phyloP scores from a whole-genome alignment of 2,113 vertebrate species.

The Corythornis cristatus region DNA sequence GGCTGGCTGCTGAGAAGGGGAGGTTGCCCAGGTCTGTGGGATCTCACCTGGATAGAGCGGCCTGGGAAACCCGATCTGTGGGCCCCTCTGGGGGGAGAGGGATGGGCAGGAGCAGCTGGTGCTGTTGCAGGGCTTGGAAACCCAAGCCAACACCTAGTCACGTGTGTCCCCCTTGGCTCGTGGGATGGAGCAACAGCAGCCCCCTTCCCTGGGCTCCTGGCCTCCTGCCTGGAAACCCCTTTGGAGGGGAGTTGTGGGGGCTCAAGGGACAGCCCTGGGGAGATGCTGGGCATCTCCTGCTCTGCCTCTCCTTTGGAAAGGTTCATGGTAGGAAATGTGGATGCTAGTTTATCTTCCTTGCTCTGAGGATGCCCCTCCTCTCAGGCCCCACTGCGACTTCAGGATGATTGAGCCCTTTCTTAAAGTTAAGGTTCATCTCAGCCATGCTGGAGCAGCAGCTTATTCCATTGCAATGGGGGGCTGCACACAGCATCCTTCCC shows the following conservation, averaged over 20 bases:
- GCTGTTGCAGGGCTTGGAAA: slow-evolving; percentile 19
- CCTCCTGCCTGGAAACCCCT: background rate
- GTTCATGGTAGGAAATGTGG: background rate
- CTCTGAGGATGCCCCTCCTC: background rate
- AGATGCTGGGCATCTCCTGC: background rate
- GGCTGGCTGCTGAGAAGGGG: background rate
- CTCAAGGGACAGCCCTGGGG: background rate
- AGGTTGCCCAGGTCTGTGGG: background rate
- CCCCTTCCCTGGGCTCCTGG: background rate
- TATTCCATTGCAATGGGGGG: background rate
- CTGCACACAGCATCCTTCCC: background rate
- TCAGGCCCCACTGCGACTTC: background rate
- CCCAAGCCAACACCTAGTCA: slow-evolving; percentile 33
- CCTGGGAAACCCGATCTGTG: slow-evolving; percentile 7
- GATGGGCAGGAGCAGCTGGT: slow-evolving; percentile 65
- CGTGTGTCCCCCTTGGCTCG: background rate
- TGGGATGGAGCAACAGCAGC: background rate
- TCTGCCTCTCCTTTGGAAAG: background rate
- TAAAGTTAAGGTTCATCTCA: background rate
- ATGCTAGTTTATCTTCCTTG: background rate
- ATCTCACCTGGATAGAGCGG: slow-evolving; percentile 1
- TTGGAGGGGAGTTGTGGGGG: background rate
- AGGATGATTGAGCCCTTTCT: background rate
- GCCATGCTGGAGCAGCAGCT: background rate
- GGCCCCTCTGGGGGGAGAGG: slow-evolving; percentile 21